Evolutionary conservation across 2,797 vertebrate genomes (phyloP).

Genomic region (Phrynocephalus guinanensis): DNA sequence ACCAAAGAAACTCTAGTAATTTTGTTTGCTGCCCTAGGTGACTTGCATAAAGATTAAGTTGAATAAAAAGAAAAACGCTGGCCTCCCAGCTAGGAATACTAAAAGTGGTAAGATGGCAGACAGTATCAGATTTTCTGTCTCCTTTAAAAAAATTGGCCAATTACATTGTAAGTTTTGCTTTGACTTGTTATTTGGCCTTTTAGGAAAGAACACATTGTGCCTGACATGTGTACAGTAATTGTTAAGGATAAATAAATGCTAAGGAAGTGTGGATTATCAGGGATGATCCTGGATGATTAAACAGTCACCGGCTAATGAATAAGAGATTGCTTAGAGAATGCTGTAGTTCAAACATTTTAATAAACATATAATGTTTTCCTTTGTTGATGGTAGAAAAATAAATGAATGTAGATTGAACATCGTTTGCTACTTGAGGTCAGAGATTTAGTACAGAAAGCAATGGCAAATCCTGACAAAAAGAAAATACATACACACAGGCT

Average conservation of each 20-base stretch:
- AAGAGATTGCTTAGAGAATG: constrained; percentile 2
- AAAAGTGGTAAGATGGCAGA: no score
- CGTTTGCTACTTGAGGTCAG: neutral
- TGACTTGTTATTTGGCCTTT: constrained; percentile 14
- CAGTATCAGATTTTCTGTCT: neutral
- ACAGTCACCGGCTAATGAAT: neutral
- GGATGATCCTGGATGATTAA: constrained; percentile 13
- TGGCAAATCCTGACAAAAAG: neutral
- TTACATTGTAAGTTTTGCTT: neutral
- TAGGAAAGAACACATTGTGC: constrained; percentile 37
- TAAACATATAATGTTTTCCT: neutral
- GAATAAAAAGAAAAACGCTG: neutral
- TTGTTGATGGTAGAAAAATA: neutral
- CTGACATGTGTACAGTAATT: constrained; percentile 9
- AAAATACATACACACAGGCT: neutral
- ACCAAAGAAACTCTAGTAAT: neutral
- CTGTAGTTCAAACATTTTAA: neutral
- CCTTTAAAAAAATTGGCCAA: neutral
- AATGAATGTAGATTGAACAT: neutral
- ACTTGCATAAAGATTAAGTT: neutral
- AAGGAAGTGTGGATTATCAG: constrained; percentile 53
- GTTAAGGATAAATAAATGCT: constrained; percentile 58
- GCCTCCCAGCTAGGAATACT: neutral
- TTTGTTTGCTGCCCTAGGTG: neutral
- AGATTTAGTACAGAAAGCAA: constrained; percentile 2